phyloP scores from a whole-genome alignment of 23 tunicate species.

The Trididemnum miniatum region DNA sequence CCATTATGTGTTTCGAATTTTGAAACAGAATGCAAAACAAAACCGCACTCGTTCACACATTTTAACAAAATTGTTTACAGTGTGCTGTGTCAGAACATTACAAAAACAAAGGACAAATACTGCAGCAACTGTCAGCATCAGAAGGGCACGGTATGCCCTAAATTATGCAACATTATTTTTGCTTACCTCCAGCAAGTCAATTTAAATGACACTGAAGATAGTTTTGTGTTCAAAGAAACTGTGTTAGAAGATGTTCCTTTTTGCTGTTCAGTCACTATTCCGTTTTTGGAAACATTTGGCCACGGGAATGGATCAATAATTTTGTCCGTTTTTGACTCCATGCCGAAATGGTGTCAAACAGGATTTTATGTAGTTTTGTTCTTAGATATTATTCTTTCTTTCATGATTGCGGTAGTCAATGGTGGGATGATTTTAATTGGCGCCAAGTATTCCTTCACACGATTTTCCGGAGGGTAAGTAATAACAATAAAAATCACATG shows the following conservation, averaged over 20 bases:
- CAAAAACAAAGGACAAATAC: not conserved
- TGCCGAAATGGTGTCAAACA: not conserved
- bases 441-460: not conserved
- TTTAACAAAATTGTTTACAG: conserved; percentile 15
- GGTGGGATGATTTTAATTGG: not conserved
- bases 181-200: not conserved
- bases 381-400: not conserved
- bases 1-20: not conserved
- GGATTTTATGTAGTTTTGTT: conserved; percentile 11
- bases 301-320: not conserved
- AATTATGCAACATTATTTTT: not conserved
- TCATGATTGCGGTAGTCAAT: conserved; percentile 2
- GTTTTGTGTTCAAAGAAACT: not conserved
- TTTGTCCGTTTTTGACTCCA: not conserved
- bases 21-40: not conserved
- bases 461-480: not conserved
- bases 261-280: not conserved
- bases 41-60: not conserved
- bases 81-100: not conserved
- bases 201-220: not conserved
- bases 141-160: not conserved
- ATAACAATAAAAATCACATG: too few species aligned
- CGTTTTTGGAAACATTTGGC: not conserved
- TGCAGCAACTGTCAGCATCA: not conserved
- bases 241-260: not conserved